Percentiles rank a stretch among this genome's conserved stretches.
phyloP scores from a whole-genome alignment of 2,888 invertebrate genomes.

The Sussaba pulchella region DNA sequence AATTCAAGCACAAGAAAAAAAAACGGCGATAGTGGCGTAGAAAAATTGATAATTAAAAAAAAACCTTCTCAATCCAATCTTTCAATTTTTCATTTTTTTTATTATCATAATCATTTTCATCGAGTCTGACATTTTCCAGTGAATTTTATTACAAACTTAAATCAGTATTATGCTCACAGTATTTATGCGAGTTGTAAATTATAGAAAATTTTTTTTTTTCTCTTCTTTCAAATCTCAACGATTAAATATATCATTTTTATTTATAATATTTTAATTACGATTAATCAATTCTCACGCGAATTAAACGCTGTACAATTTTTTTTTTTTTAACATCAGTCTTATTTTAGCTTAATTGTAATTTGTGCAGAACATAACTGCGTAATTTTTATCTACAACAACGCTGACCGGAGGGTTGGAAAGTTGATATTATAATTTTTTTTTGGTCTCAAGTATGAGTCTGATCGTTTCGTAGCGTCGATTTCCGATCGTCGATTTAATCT shows the following conservation, averaged over 20 bases:
- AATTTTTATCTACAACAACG: background rate
- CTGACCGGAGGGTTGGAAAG: background rate
- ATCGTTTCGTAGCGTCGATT: background rate
- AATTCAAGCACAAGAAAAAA: background rate
- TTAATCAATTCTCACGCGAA: constrained; percentile 6
- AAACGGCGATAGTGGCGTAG: background rate
- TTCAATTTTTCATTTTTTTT: constrained; percentile 5
- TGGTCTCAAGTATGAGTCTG: background rate
- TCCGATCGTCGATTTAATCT: background rate
- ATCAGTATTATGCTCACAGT: too few species aligned
- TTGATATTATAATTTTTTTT: background rate
- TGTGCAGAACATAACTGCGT: background rate
- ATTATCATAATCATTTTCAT: background rate
- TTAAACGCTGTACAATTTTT: constrained; percentile 29
- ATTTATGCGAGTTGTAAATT: constrained; percentile 3
- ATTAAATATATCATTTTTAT: constrained; percentile 7
- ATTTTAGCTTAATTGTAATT: constrained; percentile 40
- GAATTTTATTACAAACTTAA: background rate
- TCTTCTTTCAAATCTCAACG: constrained; percentile 1
- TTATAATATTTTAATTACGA: background rate
- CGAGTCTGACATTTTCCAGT: background rate
- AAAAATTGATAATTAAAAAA: background rate
- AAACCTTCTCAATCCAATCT: background rate
- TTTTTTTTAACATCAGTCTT: constrained; percentile 52
- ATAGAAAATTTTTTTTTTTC: background rate